Base-by-base conservation (phyloP, 92 coral and sea anemone genomes). In the Scolanthus callimorphus region DNA sequence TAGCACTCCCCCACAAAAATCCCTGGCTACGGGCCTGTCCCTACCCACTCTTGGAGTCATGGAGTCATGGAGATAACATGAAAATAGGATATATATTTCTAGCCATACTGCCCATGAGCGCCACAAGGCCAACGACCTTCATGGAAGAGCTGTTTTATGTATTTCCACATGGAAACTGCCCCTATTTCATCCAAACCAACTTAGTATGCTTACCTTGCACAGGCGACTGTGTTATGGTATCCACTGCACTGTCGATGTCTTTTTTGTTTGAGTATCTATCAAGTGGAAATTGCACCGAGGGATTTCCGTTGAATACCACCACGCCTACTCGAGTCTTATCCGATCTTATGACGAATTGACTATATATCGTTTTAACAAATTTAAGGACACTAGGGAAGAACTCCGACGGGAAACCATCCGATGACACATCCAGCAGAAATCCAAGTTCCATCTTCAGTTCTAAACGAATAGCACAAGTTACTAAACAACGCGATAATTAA, bases 361-460 rank as follows among this genome's bases (percentile, higher is more conserved):
- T 69, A 65, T 72, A 86, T 1, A 60, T 65, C 22, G 65, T 45
- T 63, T 86, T 81, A 6, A 86, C 27, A 0, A 69, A 82, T 56
- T 66, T 78, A 27, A 86, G 62, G 11, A 86, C 70, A 38, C 74
- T 76, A 13, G 53, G 65, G 50, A 86, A 81, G 15, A 76, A 49
- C 25, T 51, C 52, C 17, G 74, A 38, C 41, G 71, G 51, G 45
- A 81, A 66, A 34, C 67, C 53, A 20, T 62, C 78, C 2, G 68
- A 39, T 8, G 67, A 70, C 38, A 67, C 63, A 38, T 86, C 95
- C 29, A 86, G 19, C 8, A 76, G 51, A 63, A 86, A 81, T 9
- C 53, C 89, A 4, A 86, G 85, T 13, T 86, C 95, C 89, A 86
- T 81, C 38, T 66, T 66, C 24, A 76, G 49, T 28, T 67, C 95